These are phyloP conservation scores for Strix uralensis DNA, from an alignment of 2,113 vertebrate genomes.

Conservation along the genomic window DNA sequence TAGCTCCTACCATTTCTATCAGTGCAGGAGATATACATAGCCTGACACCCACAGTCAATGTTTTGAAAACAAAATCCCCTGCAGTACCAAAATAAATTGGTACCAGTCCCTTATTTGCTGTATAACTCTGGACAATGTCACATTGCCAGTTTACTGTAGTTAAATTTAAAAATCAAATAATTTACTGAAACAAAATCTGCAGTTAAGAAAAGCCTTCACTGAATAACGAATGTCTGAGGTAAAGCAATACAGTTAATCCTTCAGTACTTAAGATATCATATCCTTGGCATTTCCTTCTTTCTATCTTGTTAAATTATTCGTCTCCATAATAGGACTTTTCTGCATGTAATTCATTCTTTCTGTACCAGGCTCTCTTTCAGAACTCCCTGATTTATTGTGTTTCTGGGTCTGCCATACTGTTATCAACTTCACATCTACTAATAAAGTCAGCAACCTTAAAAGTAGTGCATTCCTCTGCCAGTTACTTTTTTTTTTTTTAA, in stretches of 20 bases:
- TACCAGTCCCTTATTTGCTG: background rate
- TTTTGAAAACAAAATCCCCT: background rate
- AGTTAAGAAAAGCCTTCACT: background rate
- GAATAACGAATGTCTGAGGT: background rate
- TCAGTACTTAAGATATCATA: background rate
- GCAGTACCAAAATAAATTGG: background rate
- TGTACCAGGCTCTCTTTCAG: background rate
- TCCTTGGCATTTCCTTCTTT: background rate
- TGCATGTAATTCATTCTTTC: background rate
- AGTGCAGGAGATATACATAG: background rate
- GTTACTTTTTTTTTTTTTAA: background rate
- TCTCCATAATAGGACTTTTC: slow-evolving; percentile 43
- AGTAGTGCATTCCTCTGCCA: background rate
- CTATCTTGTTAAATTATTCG: slow-evolving; percentile 22
- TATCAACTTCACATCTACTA: background rate
- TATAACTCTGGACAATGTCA: background rate
- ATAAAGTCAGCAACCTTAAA: background rate
- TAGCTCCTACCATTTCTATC: background rate
- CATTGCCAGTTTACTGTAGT: background rate
- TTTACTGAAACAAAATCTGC: background rate
- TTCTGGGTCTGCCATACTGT: background rate
- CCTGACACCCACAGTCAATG: background rate
- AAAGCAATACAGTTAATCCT: slow-evolving; percentile 27
- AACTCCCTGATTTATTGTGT: background rate
- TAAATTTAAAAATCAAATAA: slow-evolving; percentile 1